Percentiles rank a stretch among this genome's conserved stretches.
Conservation (phyloP, 1,140 invertebrate species). For the Telenomus remus region DNA sequence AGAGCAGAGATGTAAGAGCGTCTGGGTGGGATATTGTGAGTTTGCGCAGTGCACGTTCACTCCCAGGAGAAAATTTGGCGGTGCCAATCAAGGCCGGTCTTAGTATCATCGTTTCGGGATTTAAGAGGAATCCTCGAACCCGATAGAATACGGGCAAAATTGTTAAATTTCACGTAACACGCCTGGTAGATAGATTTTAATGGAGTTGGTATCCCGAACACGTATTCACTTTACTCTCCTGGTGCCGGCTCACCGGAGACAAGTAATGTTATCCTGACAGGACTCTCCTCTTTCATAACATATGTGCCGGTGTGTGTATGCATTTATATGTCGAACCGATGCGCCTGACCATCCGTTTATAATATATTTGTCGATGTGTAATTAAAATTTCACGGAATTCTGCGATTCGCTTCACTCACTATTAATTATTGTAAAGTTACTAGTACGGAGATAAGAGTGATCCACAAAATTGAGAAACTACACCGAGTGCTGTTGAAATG, state of each 20-base stretch:
- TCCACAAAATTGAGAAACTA: too few species aligned
- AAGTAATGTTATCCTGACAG: constrained; percentile 27
- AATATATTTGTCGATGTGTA: constrained; percentile 19
- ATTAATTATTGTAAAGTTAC: too few species aligned
- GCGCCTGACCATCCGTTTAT: neutral
- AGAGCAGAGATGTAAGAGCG: constrained; percentile 31
- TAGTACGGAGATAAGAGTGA: too few species aligned
- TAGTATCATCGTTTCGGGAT: constrained; percentile 57
- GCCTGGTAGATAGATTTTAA: constrained; percentile 71
- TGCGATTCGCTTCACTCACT: too few species aligned
- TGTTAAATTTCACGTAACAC: constrained; percentile 68
- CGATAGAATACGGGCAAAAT: constrained; percentile 58
- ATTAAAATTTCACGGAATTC: constrained; percentile 32
- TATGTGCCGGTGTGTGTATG: constrained; percentile 44
- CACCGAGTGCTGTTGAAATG: too few species aligned
- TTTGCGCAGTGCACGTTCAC: constrained; percentile 3
- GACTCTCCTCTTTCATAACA: constrained; percentile 43
- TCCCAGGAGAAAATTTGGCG: constrained; percentile 38
- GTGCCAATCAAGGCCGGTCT: constrained; percentile 55
- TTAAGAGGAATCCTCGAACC: constrained; percentile 54
- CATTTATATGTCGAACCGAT: constrained; percentile 45
- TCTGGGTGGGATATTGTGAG: constrained; percentile 20
- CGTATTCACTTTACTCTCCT: constrained; percentile 70
- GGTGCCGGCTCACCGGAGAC: constrained; percentile 45
- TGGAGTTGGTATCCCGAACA: constrained; percentile 70